A percentile compares a stretch with the other conserved stretches of the same genome.
phyloP scores from a whole-genome alignment of 2,888 invertebrate species.

The Mimas tiliae region DNA sequence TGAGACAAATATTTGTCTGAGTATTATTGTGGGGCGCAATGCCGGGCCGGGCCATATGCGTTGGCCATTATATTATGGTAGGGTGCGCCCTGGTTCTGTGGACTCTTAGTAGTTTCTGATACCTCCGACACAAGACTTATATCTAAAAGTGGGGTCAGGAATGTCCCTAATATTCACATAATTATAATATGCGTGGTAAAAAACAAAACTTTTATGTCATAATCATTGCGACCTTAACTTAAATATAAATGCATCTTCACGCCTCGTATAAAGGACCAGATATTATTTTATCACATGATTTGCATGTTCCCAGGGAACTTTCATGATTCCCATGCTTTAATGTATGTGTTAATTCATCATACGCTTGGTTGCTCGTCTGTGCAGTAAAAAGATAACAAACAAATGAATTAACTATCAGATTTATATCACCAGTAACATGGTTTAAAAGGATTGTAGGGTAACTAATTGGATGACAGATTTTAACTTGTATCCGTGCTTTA shows the following conservation, averaged over 20 bases:
- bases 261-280: not conserved
- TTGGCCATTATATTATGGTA: too few relatives aligned
- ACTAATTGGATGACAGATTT: not conserved
- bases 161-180: too few relatives aligned
- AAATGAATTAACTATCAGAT: slow-evolving; percentile 6
- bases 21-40: too few relatives aligned
- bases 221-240: not conserved
- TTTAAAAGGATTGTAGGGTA: not conserved
- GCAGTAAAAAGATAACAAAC: not conserved
- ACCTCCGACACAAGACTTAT: too few relatives aligned
- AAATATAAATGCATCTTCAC: not conserved
- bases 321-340: not conserved
- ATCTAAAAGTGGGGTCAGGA: too few relatives aligned
- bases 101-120: too few relatives aligned
- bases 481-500: not conserved
- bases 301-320: slow-evolving; percentile 3
- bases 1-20: too few relatives aligned
- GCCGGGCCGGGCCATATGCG: too few relatives aligned
- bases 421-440: not conserved
- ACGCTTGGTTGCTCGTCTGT: slow-evolving; percentile 5
- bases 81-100: too few relatives aligned
- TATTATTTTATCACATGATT: not conserved
- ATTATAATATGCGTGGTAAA: too few relatives aligned
- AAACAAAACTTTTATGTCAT: not conserved
- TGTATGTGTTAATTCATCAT: not conserved